Evolutionary conservation across 2,113 vertebrate genomes (phyloP), one percentile per base, ranked within the genome.

Genomic region (Spizaetus ornatus): DNA sequence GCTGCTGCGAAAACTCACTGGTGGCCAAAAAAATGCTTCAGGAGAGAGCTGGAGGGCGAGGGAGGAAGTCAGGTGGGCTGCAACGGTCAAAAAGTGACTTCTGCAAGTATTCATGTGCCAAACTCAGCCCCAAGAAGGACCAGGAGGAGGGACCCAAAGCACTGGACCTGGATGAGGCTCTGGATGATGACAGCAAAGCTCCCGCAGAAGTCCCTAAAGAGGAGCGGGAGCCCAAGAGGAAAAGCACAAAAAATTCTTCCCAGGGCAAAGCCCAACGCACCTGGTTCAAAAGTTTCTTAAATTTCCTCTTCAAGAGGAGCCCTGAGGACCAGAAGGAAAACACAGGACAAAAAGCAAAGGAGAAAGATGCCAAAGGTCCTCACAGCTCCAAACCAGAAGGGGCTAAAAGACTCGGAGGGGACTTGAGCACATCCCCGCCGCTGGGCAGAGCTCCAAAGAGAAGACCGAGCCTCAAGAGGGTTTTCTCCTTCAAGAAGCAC

Each of bases 291-390:
- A 95, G 17, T 3, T 1, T 99, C 11, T 3, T 99, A 13, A 98
- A 92, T 55, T 66, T 98, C 29, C 95, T 99, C 80, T 87, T 98
- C 43, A 98, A 79, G 89, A 98, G 83, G 34, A 96, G 76, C 26
- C 55, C 45, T 1, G 98, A 99, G 52, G 98, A 99, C 9, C 97
- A 98, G 70, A 98, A 97, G 20, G 98, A 98, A 34, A 96, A 88
- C 3, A 13, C 76, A 22, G 63, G 50, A 63, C 97, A 80, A 55
- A 99, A 95, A 88, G 59, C 47, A 3, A 98, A 98, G 59, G 98
- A 98, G 22, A 98, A 97, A 61, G 98, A 98, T 7, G 94, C 95
- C 16, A 88, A 45, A 86, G 21, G 22, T 20, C 8, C 66, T 20
- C 92, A 87, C 25, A 6, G 42, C 77, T 55, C 61, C 2, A 96